Base-by-base conservation (phyloP, 2,113 vertebrate species). In the Otolemur garnettii region DNA sequence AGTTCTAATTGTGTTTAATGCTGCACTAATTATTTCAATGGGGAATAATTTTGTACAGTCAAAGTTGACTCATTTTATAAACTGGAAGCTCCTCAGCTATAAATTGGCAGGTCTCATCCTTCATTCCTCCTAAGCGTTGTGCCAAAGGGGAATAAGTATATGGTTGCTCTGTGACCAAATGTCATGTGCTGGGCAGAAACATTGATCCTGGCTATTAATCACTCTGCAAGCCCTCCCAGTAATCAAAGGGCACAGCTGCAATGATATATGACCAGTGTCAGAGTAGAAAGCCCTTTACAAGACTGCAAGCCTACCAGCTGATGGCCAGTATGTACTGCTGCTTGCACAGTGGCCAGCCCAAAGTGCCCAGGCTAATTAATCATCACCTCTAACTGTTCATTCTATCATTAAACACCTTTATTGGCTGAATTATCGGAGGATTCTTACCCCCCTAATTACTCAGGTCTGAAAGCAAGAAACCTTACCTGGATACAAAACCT, bases 81-180 rank as follows among this genome's bases (percentile, higher is more conserved):
- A 99, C 99, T 99, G 98, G 99, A 99, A 98, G 98, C 98, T 99
- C 99, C 98, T 99, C 98, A 98, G 99, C 99, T 99, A 99, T 98
- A 99, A 99, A 99, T 99, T 99, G 99, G 99, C 98, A 99, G 99
- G 99, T 99, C 98, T 99, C 98, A 99, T 99, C 99, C 99, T 99
- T 99, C 99, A 99, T 99, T 99, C 99, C 98, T 98, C 98, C 98
- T 99, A 98, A 99, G 98, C 98, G 98, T 98, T 98, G 98, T 98
- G 98, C 98, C 99, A 99, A 99, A 98, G 98, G 99, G 99, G 99
- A 98, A 99, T 99, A 99, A 99, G 99, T 99, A 99, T 99, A 99
- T 99, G 99, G 99, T 99, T 99, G 99, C 99, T 99, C 99, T 99
- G 99, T 99, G 99, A 99, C 99, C 99, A 99, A 98, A 99, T 99